Conservation (phyloP, 2,113 vertebrate species). For the Calypte anna region DNA sequence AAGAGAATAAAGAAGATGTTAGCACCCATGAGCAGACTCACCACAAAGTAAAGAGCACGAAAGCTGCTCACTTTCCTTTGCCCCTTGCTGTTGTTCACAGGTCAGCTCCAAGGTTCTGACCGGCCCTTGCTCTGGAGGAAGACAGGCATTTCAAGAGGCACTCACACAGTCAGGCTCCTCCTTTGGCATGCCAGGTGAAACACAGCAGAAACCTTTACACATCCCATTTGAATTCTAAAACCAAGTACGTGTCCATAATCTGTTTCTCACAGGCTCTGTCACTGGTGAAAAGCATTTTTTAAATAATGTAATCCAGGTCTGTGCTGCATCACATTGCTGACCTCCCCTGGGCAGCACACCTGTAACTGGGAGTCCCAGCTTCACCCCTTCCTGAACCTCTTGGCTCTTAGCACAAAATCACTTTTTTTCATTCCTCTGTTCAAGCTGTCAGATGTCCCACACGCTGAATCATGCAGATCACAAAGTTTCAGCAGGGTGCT, state of each 20-base stretch:
- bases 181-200: background rate
- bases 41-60: no score
- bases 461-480: background rate
- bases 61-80: background rate
- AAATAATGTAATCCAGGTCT: background rate
- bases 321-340: background rate
- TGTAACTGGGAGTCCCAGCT: background rate
- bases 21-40: background rate
- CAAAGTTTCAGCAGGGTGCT: background rate
- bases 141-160: background rate
- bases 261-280: background rate
- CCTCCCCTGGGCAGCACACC: background rate
- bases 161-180: background rate
- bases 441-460: rapidly evolving
- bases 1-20: background rate
- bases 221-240: background rate
- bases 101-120: background rate
- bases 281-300: background rate
- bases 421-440: background rate
- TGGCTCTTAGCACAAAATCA: background rate
- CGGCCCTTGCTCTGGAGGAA: background rate
- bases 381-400: background rate
- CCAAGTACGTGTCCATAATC: background rate
- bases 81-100: background rate
- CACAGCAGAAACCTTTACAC: background rate